Evolutionary conservation across 1,140 invertebrate genomes (phyloP).

Genomic region (Druon quercuslanigerum): DNA sequence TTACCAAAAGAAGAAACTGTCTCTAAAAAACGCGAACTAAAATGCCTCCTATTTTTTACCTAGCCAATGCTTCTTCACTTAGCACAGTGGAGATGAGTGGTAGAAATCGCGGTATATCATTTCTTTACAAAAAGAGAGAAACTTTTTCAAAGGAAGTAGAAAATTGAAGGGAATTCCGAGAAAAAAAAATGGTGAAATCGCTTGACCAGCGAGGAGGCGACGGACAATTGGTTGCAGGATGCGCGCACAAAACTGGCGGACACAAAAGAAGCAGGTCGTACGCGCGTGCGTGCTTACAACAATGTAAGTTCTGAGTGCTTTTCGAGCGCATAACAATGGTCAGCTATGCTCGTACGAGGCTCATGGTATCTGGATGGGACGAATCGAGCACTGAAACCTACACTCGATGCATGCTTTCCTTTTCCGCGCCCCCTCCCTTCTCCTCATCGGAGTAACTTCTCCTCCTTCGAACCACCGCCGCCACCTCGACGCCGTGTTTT

Average conservation of each 20-base stretch:
- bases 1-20: too few species aligned
- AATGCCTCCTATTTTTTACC: too few species aligned
- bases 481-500: conserved; percentile 6
- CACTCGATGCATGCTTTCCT: conserved; percentile 50
- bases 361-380: conserved; percentile 68
- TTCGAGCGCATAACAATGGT: conserved; percentile 67
- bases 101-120: too few species aligned
- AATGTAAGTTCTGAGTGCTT: conserved; percentile 64
- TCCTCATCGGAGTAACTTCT: conserved; percentile 47
- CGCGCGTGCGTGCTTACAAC: conserved; percentile 62
- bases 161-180: background rate
- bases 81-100: too few species aligned
- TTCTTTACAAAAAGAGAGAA: too few species aligned
- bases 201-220: background rate
- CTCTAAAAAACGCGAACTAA: too few species aligned
- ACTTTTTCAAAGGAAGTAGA: too few species aligned
- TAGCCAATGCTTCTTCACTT: background rate
- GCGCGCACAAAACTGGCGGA: background rate
- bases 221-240: background rate
- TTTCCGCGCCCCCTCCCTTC: conserved; percentile 51
- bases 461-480: conserved; percentile 48
- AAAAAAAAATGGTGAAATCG: conserved; percentile 13
- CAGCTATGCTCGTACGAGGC: conserved; percentile 62
- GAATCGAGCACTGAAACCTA: conserved; percentile 62
- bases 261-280: conserved; percentile 7